phyloP scores from a whole-genome alignment of 2,888 invertebrate genomes.

The Latheticus oryzae region DNA sequence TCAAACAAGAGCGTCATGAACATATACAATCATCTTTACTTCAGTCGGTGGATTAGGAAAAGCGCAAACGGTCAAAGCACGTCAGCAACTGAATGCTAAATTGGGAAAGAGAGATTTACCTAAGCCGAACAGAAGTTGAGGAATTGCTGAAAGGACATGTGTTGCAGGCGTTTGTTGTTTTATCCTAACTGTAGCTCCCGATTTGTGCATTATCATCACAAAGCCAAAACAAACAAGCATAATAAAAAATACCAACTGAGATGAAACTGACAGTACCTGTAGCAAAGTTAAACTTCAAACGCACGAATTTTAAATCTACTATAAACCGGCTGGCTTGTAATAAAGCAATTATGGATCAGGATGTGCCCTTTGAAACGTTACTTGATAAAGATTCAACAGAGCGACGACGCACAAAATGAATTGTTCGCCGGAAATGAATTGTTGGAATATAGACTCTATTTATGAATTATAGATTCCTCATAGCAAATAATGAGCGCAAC shows the following conservation, averaged over 20 bases:
- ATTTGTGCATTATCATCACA: constrained; percentile 43
- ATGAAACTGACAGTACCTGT: too few relatives aligned
- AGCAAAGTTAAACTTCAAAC: constrained; percentile 33
- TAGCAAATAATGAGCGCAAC: too few relatives aligned
- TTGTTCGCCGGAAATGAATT: too few relatives aligned
- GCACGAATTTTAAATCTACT: constrained; percentile 29
- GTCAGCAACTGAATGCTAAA: constrained; percentile 45
- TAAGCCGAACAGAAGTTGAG: constrained; percentile 43
- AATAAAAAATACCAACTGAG: constrained; percentile 24
- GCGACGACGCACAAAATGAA: too few relatives aligned
- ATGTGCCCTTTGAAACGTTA: constrained; percentile 19
- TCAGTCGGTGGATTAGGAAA: constrained; percentile 17
- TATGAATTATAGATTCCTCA: too few relatives aligned
- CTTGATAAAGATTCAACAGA: too few relatives aligned
- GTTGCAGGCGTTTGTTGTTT: constrained; percentile 36
- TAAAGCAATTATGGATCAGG: constrained; percentile 24
- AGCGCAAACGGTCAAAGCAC: constrained; percentile 27
- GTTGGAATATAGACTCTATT: too few relatives aligned
- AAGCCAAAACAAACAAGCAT: constrained; percentile 38
- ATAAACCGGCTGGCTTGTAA: constrained; percentile 23
- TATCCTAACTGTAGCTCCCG: constrained; percentile 26
- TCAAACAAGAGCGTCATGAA: constrained; percentile 37
- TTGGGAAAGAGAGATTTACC: constrained; percentile 45
- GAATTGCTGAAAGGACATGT: constrained; percentile 37
- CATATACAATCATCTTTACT: constrained; percentile 27